These are phyloP conservation scores for Pao palembangensis DNA, from an alignment of 2,113 vertebrate genomes.

Conservation along the genomic window DNA sequence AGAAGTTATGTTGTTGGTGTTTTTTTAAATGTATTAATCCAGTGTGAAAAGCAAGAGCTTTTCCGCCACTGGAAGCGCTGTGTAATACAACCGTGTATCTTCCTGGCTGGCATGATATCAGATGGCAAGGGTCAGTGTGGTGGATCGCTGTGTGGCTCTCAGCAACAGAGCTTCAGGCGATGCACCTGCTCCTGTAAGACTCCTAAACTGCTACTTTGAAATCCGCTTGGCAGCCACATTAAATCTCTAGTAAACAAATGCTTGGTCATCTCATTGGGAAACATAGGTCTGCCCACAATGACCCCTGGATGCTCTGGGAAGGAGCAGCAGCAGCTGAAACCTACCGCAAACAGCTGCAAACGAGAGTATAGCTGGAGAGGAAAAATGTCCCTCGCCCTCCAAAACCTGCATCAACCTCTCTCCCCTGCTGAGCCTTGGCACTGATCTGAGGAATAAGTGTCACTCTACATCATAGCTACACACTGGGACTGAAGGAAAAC, in stretches of 20 bases:
- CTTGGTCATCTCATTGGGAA: conserved; percentile 1
- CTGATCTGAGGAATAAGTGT: conserved; percentile 48
- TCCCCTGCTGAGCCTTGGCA: conserved; percentile 53
- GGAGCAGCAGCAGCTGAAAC: not conserved
- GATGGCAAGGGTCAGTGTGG: conserved; percentile 6
- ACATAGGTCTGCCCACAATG: not conserved
- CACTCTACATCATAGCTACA: conserved; percentile 39
- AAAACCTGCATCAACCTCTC: conserved; percentile 11
- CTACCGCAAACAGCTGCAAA: conserved; percentile 13
- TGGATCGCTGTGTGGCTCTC: not conserved
- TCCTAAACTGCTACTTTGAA: not conserved
- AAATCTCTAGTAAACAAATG: not conserved
- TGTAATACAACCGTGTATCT: not conserved
- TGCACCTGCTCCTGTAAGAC: conserved; percentile 16
- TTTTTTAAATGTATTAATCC: not conserved
- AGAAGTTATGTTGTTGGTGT: no score
- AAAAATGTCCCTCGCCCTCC: conserved; percentile 1
- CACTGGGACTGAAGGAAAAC: conserved; percentile 45
- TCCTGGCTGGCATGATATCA: conserved; percentile 21
- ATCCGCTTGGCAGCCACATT: conserved; percentile 5
- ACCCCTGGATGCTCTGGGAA: not conserved
- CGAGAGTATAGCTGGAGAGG: conserved; percentile 21
- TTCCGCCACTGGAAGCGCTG: not conserved
- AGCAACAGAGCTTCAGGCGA: conserved; percentile 4
- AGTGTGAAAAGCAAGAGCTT: not conserved